These are phyloP conservation scores for Orthosia cruda DNA, from an alignment of 2,888 invertebrate genomes.

Conservation along the genomic window DNA sequence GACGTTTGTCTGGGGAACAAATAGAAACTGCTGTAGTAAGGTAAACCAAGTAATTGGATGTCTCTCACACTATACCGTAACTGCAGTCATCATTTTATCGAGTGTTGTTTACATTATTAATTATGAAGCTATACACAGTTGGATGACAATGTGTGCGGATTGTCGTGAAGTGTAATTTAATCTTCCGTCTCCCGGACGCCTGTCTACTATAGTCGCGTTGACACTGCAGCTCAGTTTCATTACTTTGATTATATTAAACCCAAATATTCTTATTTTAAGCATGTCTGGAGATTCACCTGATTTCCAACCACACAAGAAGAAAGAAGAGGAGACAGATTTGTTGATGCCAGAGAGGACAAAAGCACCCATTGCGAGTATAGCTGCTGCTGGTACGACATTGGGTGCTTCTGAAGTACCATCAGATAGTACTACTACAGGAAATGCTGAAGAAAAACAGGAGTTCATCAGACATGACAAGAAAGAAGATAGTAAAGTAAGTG, in stretches of 20 bases:
- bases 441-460: constrained; percentile 79
- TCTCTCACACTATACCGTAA: constrained; percentile 56
- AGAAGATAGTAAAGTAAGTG: constrained; percentile 80
- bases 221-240: constrained; percentile 36
- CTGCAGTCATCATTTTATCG: constrained; percentile 60
- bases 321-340: constrained; percentile 82
- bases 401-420: constrained; percentile 69
- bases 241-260: constrained; percentile 51
- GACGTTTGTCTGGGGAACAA: constrained; percentile 87
- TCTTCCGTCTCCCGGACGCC: constrained; percentile 48
- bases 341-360: constrained; percentile 77
- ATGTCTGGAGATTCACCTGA: constrained; percentile 87
- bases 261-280: constrained; percentile 75
- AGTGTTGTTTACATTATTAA: constrained; percentile 76
- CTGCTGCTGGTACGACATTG: constrained; percentile 69
- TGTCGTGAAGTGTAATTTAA: constrained; percentile 67
- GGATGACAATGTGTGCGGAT: constrained; percentile 60
- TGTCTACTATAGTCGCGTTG: constrained; percentile 30
- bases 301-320: constrained; percentile 81
- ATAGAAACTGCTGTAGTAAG: constrained; percentile 81
- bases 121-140: constrained; percentile 62
- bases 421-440: constrained; percentile 68
- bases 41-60: constrained; percentile 74
- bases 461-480: constrained; percentile 75
- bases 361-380: constrained; percentile 69